phyloP scores from a whole-genome alignment of 2,888 invertebrate species.

The Fragum whitleyi region DNA sequence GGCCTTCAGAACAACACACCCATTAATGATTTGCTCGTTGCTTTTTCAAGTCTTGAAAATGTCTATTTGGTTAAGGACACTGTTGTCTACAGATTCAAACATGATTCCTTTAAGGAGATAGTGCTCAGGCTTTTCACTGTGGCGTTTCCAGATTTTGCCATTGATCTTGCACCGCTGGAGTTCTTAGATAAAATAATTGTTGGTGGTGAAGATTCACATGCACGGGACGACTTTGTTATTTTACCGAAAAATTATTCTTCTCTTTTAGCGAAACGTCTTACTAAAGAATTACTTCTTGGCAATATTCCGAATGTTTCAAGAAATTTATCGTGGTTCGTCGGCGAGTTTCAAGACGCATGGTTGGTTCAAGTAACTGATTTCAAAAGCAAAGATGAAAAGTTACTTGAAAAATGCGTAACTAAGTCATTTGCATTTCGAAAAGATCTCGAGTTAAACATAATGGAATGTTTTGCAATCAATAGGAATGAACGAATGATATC shows the following conservation, averaged over 20 bases:
- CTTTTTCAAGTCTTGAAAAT: neutral
- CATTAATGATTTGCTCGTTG: neutral
- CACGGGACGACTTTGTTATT: neutral
- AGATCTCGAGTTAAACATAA: too few species aligned
- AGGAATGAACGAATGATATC: too few species aligned
- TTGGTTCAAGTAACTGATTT: neutral
- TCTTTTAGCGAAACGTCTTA: slow-evolving; percentile 1
- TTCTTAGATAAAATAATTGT: neutral
- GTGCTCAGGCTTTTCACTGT: slow-evolving; percentile 7
- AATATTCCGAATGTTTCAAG: neutral
- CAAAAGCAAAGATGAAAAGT: neutral
- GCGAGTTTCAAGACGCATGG: neutral
- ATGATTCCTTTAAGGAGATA: slow-evolving; percentile 39
- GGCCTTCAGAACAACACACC: neutral
- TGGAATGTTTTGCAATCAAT: too few species aligned
- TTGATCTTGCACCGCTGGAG: neutral
- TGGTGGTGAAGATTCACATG: neutral
- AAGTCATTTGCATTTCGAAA: too few species aligned
- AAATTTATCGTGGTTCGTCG: neutral
- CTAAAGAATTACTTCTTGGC: neutral
- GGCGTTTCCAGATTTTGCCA: neutral
- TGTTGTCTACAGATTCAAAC: slow-evolving; percentile 24
- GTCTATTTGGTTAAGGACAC: slow-evolving; percentile 11
- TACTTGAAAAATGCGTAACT: too few species aligned
- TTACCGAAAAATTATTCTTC: neutral